Base-by-base conservation (phyloP, 2,797 vertebrate genomes). In the Centroberyx gerrardi region DNA sequence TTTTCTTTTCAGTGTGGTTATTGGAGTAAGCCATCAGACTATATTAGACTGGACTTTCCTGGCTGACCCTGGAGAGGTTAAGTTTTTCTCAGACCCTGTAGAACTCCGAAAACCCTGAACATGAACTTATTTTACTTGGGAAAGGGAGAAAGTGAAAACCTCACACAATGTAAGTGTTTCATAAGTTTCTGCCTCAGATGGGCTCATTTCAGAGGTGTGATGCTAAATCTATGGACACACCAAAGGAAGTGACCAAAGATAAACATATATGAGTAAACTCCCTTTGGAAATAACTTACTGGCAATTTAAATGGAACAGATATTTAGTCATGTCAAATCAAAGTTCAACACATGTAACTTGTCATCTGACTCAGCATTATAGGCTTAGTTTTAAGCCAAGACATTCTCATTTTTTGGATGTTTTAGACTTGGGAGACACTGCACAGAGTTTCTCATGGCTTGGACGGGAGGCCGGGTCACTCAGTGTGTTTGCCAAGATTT, bases 171-270 rank as follows among this genome's bases (percentile, higher is more conserved):
- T 13, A 86, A 80, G 92, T 90, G 92, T 92, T 93, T 89, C 90
- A 92, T 91, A 87, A 78, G 77, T 67, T 55, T 68, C 42, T 46
- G 84, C 82, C 85, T 89, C 89, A 48, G 1, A 74, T 71, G 85
- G 80, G 67, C 81, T 90, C 80, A 89, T 92, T 89, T 86, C 62
- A 62, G 70, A 91, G 88, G 88, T 90, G 91, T 88, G 80, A 90
- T 76, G 81, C 78, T 84, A 81, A 89, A 86, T 78, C 63, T 48
- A 55, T 27, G 71, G 78, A 77, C 84, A 84, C 63, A 78, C 68
- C 48, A 61, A 59, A 78, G 77, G 71, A 71, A 69, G 44, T 58
- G 68, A 78, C 73, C 78, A 53, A 62, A 71, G 53, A 61, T 56
- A 84, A 86, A 86, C 61, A 70, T 68, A 42, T 28, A 40, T 1